Base-by-base conservation (phyloP, 2,113 vertebrate genomes). In the Nothocercus julius region DNA sequence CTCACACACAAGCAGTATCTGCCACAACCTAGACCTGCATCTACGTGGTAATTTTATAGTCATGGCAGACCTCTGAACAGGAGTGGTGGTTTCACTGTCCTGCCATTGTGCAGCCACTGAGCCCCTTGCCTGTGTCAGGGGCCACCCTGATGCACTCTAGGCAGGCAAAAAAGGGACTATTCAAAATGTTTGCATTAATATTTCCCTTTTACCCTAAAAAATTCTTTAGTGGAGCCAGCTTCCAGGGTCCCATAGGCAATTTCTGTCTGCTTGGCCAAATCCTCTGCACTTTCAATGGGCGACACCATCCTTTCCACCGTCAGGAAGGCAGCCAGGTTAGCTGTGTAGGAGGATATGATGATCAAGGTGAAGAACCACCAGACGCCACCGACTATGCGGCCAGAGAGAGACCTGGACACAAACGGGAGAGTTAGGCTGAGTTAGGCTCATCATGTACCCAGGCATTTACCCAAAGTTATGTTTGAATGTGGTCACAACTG, bases 351-450 rank as follows among this genome's bases (percentile, higher is more conserved):
- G 25, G 99, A 99, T 96, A 99, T 99, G 98, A 99, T 99, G 98
- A 99, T 99, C 96, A 99, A 98, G 85, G 99, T 99, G 98, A 99
- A 99, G 98, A 99, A 99, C 99, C 99, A 99, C 99, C 99, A 99
- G 93, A 99, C 99, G 1, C 99, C 99, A 67, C 99, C 99, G 0
- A 99, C 99, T 42, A 99, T 99, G 36, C 99, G 99, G 63, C 99
- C 99, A 0, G 99, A 99, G 67, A 99, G 98, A 77, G 99, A 99
- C 97, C 99, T 99, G 92, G 81, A 96, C 77, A 78, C 95, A 95
- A 89, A 93, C 77, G 78, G 69, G 20, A 87, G 92, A 91, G 79
- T 89, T 67, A 64, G 93, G 77, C 78, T 73, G 11, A 13, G 9
- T 58, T 16, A 82, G n/a, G 51, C 38, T 34, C 56, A 28, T 56